These are phyloP conservation scores for Sakesphorus luctuosus DNA, from an alignment of 2,113 vertebrate genomes.

Conservation along the genomic window DNA sequence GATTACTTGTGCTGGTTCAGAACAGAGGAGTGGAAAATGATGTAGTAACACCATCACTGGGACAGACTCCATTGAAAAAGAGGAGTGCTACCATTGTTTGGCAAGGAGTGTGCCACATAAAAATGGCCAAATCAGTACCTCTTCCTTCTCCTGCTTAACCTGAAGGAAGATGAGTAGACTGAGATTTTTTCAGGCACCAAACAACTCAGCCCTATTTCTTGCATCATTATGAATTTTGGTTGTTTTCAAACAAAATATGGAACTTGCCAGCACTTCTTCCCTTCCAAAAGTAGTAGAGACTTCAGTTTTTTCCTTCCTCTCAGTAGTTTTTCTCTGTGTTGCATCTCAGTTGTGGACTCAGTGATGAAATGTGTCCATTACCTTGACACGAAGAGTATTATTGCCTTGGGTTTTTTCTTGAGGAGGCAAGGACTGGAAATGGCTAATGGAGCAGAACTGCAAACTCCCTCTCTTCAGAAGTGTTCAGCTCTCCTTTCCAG, in stretches of 20 bases:
- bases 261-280: neutral
- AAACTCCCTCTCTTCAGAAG: neutral
- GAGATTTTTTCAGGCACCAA: neutral
- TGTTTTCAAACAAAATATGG: neutral
- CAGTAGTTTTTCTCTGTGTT: neutral
- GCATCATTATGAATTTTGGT: neutral
- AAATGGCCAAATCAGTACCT: neutral
- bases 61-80: neutral
- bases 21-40: constrained; percentile 29
- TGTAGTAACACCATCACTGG: neutral
- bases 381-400: neutral
- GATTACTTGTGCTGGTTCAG: constrained; percentile 34
- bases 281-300: neutral
- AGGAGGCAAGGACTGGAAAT: neutral
- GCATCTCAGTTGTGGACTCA: neutral
- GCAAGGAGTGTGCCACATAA: neutral
- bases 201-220: neutral
- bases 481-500: neutral
- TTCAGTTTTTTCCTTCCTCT: neutral
- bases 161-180: neutral
- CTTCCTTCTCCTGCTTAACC: neutral
- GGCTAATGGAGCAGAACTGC: neutral
- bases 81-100: neutral
- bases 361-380: neutral
- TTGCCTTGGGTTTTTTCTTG: neutral